Conservation (phyloP, 1,140 invertebrate genomes). For the Eciton burchellii region DNA sequence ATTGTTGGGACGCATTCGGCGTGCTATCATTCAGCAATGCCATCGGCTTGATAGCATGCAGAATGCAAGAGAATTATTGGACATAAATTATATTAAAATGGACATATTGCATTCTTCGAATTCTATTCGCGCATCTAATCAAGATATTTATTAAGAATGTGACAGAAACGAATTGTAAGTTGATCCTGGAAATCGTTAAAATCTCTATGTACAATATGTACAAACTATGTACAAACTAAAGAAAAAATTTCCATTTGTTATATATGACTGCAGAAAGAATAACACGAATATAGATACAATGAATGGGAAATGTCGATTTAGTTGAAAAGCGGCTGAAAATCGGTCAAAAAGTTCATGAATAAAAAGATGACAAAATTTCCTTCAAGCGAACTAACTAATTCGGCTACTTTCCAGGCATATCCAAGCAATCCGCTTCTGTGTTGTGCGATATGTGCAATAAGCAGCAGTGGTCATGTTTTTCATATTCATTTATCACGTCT, state of each 20-base stretch:
- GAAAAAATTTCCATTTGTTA: background rate
- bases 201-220: background rate
- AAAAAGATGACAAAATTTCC: background rate
- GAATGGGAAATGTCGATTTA: background rate
- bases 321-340: constrained; percentile 2
- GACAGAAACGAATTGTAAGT: constrained; percentile 36
- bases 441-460: constrained; percentile 68
- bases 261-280: background rate
- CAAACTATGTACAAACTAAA: background rate
- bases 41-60: background rate
- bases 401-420: constrained; percentile 7
- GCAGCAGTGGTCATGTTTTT: constrained; percentile 60
- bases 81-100: background rate
- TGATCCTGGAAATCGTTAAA: background rate
- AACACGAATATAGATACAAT: background rate
- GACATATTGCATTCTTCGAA: constrained; percentile 44
- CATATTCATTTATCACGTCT: constrained; percentile 18
- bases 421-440: constrained; percentile 34
- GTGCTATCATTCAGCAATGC: constrained; percentile 9
- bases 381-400: constrained; percentile 9
- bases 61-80: constrained; percentile 3
- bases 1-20: background rate
- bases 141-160: constrained; percentile 18
- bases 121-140: constrained; percentile 46
- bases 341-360: background rate